Evolutionary conservation across 1,140 invertebrate genomes (phyloP), one percentile per base, ranked within the genome.

Genomic region (Zaprionus capensis): DNA sequence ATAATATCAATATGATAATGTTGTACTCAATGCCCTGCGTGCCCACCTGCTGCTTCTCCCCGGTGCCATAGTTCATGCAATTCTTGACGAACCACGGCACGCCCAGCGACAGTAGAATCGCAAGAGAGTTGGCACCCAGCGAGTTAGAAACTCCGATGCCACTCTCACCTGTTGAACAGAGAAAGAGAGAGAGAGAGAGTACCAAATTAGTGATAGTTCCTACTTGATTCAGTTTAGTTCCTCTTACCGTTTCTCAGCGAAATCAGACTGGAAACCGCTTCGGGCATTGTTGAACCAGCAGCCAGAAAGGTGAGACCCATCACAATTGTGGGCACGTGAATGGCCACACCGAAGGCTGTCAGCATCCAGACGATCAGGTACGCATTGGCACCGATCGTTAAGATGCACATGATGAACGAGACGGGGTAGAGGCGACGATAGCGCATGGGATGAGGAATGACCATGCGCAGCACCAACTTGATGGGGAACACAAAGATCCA

Each of bases 351-450:
- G 68, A 98, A 95, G 4, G 97, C 94, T 1, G 97, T 97, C 74
- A 98, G 96, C 96, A 98, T 98, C 98, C 98, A 99, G 0, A 97
- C 96, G 12, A 97, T 96, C 22, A 98, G 79, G 84, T 98, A 99
- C 0, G 97, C 97, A 51, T 97, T 95, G 1, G 94, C 88, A 0
- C 96, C 97, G 62, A 99, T 97, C 95, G 96, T 98, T 1, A 97
- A 93, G 12, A 98, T 95, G 82, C 97, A 98, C 95, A 98, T 96
- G 0, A 98, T 65, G 78, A 99, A 98, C 0, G 97, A 96, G 0
- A 97, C 4, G 0, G 96, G 95, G 90, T 96, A 98, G 58, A 95
- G 94, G 41, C 94, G 95, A 77, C 96, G 96, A 68, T 93, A 92
- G n/a, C 92, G 94, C 74, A 95, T 93, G 46, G 96, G 95, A 85